phyloP scores from a whole-genome alignment of 2,888 invertebrate genomes.

The Lithosia quadra region DNA sequence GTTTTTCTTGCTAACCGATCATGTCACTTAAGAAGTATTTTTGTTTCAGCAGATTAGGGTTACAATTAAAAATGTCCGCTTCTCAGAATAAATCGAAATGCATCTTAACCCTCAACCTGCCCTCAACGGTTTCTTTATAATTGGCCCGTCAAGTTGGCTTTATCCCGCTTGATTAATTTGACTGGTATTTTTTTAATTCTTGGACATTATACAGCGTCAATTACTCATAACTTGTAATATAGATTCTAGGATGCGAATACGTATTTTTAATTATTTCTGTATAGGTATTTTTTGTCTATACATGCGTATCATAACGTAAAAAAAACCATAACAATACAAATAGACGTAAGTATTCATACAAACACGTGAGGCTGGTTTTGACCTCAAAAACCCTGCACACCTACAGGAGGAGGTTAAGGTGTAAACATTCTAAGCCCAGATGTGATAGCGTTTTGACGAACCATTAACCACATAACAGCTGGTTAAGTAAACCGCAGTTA shows the following conservation, averaged over 20 bases:
- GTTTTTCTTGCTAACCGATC: not conserved
- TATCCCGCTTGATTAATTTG: not conserved
- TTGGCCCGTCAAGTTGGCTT: not conserved
- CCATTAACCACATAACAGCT: not conserved
- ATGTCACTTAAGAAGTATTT: not conserved
- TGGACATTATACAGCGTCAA: not conserved
- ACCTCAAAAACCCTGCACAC: too few species aligned
- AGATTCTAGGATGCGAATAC: too few species aligned
- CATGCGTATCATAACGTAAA: too few species aligned
- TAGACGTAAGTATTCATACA: too few species aligned
- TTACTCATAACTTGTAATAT: too few species aligned
- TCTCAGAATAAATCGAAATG: not conserved
- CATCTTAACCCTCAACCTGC: not conserved
- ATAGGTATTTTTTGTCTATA: too few species aligned
- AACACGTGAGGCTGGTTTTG: too few species aligned
- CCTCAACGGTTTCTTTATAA: not conserved
- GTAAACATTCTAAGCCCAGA: too few species aligned
- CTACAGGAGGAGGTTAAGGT: too few species aligned
- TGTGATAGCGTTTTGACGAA: conserved; percentile 6
- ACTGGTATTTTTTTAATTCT: not conserved
- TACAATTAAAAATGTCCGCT: not conserved
- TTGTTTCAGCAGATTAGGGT: not conserved
- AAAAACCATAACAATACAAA: too few species aligned
- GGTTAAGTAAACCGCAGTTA: conserved; percentile 22
- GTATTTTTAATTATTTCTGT: too few species aligned